Evolutionary conservation across 2,888 invertebrate genomes (phyloP).

Genomic region (Leucania comma): DNA sequence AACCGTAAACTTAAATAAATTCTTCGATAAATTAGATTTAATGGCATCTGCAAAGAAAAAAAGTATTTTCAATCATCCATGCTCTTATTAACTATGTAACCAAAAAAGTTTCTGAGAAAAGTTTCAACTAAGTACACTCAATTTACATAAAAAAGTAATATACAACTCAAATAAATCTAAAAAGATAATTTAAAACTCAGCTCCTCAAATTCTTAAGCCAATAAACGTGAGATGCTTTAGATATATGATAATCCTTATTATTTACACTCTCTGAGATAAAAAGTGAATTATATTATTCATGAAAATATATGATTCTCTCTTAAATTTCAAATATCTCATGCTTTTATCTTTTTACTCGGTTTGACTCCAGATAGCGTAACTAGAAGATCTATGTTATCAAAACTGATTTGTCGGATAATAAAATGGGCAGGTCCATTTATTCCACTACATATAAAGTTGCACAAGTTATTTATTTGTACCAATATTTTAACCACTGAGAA

Average conservation of each 20-base stretch:
- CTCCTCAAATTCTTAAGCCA: conserved; percentile 48
- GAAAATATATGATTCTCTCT: conserved; percentile 39
- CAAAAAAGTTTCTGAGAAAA: conserved; percentile 24
- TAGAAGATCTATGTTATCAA: not conserved
- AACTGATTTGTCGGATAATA: not conserved
- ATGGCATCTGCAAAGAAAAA: conserved; percentile 6
- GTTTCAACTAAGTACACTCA: conserved; percentile 22
- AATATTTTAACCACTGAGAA: not conserved
- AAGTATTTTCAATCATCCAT: conserved; percentile 7
- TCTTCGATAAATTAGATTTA: not conserved
- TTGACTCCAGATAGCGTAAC: conserved; percentile 15
- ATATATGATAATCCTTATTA: conserved; percentile 53
- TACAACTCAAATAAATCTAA: conserved; percentile 51
- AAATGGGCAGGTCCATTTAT: not conserved
- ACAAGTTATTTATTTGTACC: not conserved
- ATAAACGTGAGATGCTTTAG: conserved; percentile 54
- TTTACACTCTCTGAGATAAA: conserved; percentile 54
- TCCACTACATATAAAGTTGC: conserved; percentile 1
- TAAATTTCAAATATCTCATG: conserved; percentile 27
- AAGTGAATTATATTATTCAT: conserved; percentile 51
- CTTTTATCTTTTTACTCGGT: conserved; percentile 22
- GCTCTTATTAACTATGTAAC: conserved; percentile 21
- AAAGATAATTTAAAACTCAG: conserved; percentile 52
- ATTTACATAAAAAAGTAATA: conserved; percentile 51
- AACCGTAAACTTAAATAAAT: not conserved